phyloP scores from a whole-genome alignment of 2,113 vertebrate species.

The Mugil cephalus region DNA sequence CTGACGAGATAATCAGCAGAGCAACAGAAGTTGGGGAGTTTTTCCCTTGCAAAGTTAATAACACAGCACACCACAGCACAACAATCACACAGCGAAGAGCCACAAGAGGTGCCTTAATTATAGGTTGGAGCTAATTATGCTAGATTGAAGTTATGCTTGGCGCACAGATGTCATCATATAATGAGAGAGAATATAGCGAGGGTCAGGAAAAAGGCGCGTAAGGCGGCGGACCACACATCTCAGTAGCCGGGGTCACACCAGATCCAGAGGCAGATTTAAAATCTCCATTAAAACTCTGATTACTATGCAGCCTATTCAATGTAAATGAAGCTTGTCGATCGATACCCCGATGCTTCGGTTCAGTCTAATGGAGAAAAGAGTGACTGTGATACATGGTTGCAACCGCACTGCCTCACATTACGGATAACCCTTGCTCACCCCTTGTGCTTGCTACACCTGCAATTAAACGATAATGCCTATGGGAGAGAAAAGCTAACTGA shows the following conservation, averaged over 20 bases:
- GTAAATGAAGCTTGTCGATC: constrained; percentile 69
- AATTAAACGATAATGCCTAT: constrained; percentile 73
- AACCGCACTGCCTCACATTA: constrained; percentile 52
- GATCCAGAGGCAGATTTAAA: constrained; percentile 50
- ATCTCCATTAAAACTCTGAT: constrained; percentile 67
- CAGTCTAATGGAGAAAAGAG: constrained; percentile 54
- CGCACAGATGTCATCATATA: constrained; percentile 59
- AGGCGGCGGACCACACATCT: constrained; percentile 39
- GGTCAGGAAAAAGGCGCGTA: constrained; percentile 33
- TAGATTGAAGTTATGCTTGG: constrained; percentile 64
- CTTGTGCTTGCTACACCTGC: constrained; percentile 58
- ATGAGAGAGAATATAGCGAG: constrained; percentile 65
- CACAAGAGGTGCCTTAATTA: constrained; percentile 69
- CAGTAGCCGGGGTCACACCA: constrained; percentile 36
- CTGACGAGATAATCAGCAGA: constrained; percentile 27
- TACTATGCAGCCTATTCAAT: constrained; percentile 53
- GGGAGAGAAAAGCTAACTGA: constrained; percentile 65
- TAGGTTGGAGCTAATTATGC: constrained; percentile 70
- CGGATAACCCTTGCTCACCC: constrained; percentile 64
- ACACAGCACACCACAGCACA: constrained; percentile 47
- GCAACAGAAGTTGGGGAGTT: not conserved
- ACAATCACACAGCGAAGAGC: constrained; percentile 60
- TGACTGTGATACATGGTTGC: constrained; percentile 56
- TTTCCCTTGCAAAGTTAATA: constrained; percentile 53
- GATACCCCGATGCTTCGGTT: constrained; percentile 30